Conservation (phyloP, 2,113 vertebrate species). For the Aix galericulata region DNA sequence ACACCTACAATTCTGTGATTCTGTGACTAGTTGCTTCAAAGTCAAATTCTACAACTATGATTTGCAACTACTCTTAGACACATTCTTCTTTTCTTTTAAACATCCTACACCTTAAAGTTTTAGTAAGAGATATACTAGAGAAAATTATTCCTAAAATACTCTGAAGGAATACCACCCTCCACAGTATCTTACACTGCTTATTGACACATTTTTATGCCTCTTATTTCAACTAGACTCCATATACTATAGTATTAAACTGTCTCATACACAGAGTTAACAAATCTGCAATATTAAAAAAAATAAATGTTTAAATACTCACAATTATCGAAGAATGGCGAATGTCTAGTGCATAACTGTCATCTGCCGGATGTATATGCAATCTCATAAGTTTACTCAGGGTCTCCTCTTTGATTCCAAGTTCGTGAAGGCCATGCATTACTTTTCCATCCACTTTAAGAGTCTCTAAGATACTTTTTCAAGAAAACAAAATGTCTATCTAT, state of each 20-base stretch:
- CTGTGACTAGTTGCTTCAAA: neutral
- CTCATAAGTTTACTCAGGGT: slow-evolving; percentile 83
- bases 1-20: no score
- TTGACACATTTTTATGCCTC: neutral
- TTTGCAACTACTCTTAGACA: neutral
- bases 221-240: neutral
- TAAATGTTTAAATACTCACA: slow-evolving; percentile 76
- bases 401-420: slow-evolving; percentile 85
- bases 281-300: neutral
- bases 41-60: neutral
- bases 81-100: neutral
- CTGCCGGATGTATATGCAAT: slow-evolving; percentile 76
- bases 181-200: neutral
- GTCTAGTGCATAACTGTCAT: slow-evolving; percentile 86
- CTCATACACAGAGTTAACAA: neutral
- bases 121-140: neutral
- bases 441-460: slow-evolving; percentile 88
- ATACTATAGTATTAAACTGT: no score
- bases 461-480: slow-evolving; percentile 75
- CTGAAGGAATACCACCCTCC: neutral
- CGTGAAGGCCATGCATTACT: slow-evolving; percentile 88
- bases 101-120: neutral
- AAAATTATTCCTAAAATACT: neutral
- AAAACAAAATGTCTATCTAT: slow-evolving; percentile 5
- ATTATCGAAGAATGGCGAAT: slow-evolving; percentile 89